Percentiles rank a stretch among this genome's conserved stretches.
These are phyloP conservation scores for Anthonomus grandis DNA, from an alignment of 1,140 invertebrate species.

Conservation along the genomic window DNA sequence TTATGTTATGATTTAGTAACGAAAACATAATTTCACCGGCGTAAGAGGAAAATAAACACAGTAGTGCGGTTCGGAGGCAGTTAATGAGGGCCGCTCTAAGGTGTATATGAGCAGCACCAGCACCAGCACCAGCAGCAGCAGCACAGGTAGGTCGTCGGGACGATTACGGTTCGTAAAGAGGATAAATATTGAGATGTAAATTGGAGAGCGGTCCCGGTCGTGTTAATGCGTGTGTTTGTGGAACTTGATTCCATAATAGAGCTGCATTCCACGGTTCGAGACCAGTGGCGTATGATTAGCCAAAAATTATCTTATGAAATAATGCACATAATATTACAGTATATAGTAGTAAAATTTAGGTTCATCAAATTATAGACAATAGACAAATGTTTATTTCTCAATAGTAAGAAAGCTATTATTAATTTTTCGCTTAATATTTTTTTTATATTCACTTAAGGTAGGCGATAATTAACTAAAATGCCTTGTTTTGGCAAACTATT, in stretches of 20 bases:
- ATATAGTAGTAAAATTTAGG: no score
- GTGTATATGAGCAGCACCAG: no score
- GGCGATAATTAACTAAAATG: no score
- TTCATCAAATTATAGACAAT: no score
- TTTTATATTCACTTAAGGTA: no score
- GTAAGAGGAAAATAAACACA: not conserved
- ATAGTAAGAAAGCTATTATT: no score
- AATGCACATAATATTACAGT: no score
- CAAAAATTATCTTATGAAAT: no score
- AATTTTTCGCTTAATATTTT: no score
- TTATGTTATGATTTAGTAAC: not conserved
- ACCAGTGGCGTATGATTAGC: conserved; percentile 17
- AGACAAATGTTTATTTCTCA: no score
- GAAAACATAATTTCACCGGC: not conserved
- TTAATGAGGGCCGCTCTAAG: conserved; percentile 13
- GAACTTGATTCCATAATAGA: conserved; percentile 46
- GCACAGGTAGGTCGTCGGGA: conserved; percentile 20
- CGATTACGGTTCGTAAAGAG: conserved; percentile 35
- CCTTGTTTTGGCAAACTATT: not conserved
- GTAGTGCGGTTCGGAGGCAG: conserved; percentile 8
- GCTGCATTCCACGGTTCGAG: conserved; percentile 38
- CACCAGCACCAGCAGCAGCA: no score
- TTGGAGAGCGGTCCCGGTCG: conserved; percentile 37
- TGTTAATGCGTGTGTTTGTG: conserved; percentile 45
- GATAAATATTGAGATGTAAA: conserved; percentile 46